Evolutionary conservation across 2,888 invertebrate species (phyloP).

Genomic region (Ormyrus rosae): DNA sequence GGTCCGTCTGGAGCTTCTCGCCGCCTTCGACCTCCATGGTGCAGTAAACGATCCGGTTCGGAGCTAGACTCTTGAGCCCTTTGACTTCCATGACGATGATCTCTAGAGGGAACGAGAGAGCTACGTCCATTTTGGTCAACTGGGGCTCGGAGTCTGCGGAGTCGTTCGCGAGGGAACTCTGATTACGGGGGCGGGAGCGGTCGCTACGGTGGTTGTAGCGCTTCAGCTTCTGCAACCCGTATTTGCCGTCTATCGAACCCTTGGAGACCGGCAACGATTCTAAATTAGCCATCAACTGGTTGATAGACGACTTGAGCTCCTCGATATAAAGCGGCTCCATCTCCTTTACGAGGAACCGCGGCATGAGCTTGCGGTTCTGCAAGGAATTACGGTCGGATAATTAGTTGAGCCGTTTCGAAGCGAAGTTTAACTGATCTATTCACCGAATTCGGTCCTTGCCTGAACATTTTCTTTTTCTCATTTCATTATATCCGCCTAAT

Average conservation of each 20-base stretch:
- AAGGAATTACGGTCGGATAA: conserved; percentile 28
- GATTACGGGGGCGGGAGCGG: conserved; percentile 80
- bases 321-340: conserved; percentile 99
- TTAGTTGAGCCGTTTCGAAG: no score
- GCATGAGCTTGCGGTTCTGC: conserved; percentile 97
- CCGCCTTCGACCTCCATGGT: conserved; percentile 99
- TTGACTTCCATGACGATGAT: conserved; percentile 99
- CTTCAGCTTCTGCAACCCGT: conserved; percentile 97
- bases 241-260: conserved; percentile 97
- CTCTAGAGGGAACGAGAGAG: conserved; percentile 97
- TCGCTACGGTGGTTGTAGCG: conserved; percentile 90
- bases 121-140: conserved; percentile 98
- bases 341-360: conserved; percentile 99
- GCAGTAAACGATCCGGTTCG: conserved; percentile 99
- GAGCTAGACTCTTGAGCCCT: conserved; percentile 96
- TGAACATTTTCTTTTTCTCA: no score
- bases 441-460: no score
- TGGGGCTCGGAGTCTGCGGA: conserved; percentile 96
- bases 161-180: conserved; percentile 93
- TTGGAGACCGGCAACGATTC: conserved; percentile 99
- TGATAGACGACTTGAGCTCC: conserved; percentile 98
- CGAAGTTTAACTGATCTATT: no score
- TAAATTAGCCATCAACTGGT: conserved; percentile 98
- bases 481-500: no score
- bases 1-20: conserved; percentile 98